Evolutionary conservation across 2,888 invertebrate species (phyloP).

Genomic region (Lycocerus yunnanus): DNA sequence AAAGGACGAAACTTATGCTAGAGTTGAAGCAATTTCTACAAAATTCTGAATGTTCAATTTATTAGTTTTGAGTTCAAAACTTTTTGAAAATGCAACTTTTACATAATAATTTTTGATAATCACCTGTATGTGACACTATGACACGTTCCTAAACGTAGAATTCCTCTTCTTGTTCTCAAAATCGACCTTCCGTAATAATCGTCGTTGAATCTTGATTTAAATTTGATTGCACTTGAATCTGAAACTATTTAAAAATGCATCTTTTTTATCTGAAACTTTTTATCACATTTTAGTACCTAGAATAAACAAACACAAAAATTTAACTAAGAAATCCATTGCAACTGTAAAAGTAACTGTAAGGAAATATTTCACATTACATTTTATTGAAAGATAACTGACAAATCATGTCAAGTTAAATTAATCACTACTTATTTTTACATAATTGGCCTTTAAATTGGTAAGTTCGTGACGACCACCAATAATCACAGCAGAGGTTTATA

Average conservation of each 20-base stretch:
- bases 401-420: not conserved
- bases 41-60: conserved; percentile 6
- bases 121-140: not conserved
- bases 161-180: not conserved
- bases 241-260: not conserved
- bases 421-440: not conserved
- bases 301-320: not conserved
- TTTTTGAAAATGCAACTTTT: not conserved
- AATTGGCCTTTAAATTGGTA: not conserved
- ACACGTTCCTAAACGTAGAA: not conserved
- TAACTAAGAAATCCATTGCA: not conserved
- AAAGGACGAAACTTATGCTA: not conserved
- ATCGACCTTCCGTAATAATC: not conserved
- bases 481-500: not conserved
- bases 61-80: not conserved
- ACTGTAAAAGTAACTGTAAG: not conserved
- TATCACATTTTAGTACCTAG: not conserved
- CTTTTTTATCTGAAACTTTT: not conserved
- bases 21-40: not conserved
- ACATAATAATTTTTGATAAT: not conserved
- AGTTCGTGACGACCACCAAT: not conserved
- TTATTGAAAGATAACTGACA: not conserved
- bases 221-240: not conserved
- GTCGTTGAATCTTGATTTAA: not conserved
- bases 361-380: not conserved